A percentile compares a stretch with the other conserved stretches of the same genome.
Evolutionary conservation across 2,797 vertebrate genomes (phyloP).

Genomic region (Parauchenoglanis punctatus): DNA sequence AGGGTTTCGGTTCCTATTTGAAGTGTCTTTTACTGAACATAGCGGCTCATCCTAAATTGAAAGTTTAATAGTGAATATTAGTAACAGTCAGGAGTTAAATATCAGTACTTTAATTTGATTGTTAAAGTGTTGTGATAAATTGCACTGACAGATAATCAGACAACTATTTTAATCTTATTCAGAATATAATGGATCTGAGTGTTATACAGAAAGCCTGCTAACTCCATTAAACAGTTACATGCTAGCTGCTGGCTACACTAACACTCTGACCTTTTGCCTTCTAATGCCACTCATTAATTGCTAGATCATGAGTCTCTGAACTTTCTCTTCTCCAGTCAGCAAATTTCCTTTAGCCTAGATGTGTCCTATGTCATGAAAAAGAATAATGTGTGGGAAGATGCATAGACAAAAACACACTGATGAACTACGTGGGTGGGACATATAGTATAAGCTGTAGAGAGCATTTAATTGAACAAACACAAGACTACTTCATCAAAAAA

Average conservation of each 20-base stretch:
- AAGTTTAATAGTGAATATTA: neutral
- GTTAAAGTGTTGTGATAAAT: neutral
- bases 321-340: neutral
- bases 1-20: neutral
- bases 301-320: neutral
- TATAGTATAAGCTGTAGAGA: neutral
- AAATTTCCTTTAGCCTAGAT: neutral
- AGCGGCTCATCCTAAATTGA: neutral
- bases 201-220: neutral
- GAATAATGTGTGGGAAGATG: neutral
- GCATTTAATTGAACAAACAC: neutral
- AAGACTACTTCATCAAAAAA: neutral
- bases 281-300: neutral
- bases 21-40: neutral
- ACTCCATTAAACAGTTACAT: neutral
- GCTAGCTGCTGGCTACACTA: neutral
- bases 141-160: neutral
- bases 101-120: neutral
- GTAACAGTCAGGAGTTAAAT: neutral
- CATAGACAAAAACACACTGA: neutral
- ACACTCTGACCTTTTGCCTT: neutral
- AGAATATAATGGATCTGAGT: neutral
- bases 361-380: neutral
- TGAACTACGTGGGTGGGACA: neutral
- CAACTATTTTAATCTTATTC: neutral